Percentiles rank a stretch among this genome's conserved stretches.
phyloP scores from a whole-genome alignment of 2,888 invertebrate genomes.

The Eudasyphora cyanicolor region DNA sequence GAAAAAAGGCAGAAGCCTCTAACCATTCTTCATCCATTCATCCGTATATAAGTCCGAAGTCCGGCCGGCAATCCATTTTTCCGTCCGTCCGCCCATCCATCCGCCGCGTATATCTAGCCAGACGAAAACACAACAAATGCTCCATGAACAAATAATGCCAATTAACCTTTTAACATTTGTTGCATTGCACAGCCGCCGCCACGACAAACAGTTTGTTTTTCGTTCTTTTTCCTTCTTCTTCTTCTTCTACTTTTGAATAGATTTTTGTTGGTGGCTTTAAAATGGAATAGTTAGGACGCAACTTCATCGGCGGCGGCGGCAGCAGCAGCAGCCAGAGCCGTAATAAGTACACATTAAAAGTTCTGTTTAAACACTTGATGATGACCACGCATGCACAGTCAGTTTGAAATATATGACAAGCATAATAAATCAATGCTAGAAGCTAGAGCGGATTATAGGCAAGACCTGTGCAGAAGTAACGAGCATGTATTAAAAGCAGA shows the following conservation, averaged over 20 bases:
- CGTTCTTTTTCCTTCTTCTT: not conserved
- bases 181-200: constrained; percentile 46
- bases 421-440: constrained; percentile 59
- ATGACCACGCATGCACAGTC: constrained; percentile 54
- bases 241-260: not conserved
- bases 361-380: constrained; percentile 41
- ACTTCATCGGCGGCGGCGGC: not conserved
- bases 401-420: constrained; percentile 19
- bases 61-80: too few species aligned
- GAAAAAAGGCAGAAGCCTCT: constrained; percentile 32
- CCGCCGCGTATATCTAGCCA: not conserved
- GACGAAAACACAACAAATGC: constrained; percentile 27
- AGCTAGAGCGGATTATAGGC: constrained; percentile 47
- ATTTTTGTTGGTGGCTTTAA: constrained; percentile 27
- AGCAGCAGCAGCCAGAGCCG: not conserved
- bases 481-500: not conserved
- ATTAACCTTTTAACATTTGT: constrained; percentile 68
- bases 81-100: not conserved
- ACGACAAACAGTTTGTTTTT: constrained; percentile 11
- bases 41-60: not conserved
- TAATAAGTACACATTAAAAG: constrained; percentile 26
- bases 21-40: constrained; percentile 4
- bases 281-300: constrained; percentile 48
- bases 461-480: not conserved
- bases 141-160: constrained; percentile 67